Base-by-base conservation (phyloP, 2,888 invertebrate genomes). In the Drosophila peninsularis region DNA sequence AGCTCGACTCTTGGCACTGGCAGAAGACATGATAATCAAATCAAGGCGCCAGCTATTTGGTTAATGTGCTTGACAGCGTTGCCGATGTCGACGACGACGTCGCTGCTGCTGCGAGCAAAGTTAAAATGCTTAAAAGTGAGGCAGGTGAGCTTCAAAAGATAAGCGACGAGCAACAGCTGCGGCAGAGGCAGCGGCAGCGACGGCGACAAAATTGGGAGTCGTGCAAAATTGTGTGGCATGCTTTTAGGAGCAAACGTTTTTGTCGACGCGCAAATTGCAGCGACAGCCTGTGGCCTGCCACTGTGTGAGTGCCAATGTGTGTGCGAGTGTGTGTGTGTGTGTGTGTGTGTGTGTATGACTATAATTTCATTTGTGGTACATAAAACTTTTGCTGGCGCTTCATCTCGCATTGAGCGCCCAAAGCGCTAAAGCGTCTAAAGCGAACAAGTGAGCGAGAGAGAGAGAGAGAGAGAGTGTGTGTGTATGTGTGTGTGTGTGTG, bases 281-380 rank as follows among this genome's bases (percentile, higher is more conserved):
- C 71, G 79, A 74, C 88, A 74, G 83, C 76, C 72, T 80, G 85
- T 71, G 79, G 80, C 72, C 75, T 78, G 61, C 55, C 58, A 41
- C 50, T 62, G 60, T 61, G 9, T 61, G 54, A 27, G 41, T 62
- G 39, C 42, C 58, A 44, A 52, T 57, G 14, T 56, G 32, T 66
- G 5, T 13, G 32, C 2, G 57, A 19, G 36, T 45, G 27, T 7
- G 6, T 45, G 27, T 7, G 1, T 6, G 27, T 30, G 36, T 49
- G 21, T 49, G 50, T 21, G 27, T 66, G 24, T 56, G 44, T 34
- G 50, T 63, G 37, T 60, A 17, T 45, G 82, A 78, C 79, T 88
- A 85, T 86, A 86, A 86, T 86, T 86, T 88, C 71, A 88, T 86
- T 86, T 86, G 88, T 83, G 85, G 85, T 86, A 80, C 82, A 88